Evolutionary conservation across 1,140 invertebrate species (phyloP), one percentile per base, ranked within the genome.

Genomic region (Aphelenchoides fujianensis): DNA sequence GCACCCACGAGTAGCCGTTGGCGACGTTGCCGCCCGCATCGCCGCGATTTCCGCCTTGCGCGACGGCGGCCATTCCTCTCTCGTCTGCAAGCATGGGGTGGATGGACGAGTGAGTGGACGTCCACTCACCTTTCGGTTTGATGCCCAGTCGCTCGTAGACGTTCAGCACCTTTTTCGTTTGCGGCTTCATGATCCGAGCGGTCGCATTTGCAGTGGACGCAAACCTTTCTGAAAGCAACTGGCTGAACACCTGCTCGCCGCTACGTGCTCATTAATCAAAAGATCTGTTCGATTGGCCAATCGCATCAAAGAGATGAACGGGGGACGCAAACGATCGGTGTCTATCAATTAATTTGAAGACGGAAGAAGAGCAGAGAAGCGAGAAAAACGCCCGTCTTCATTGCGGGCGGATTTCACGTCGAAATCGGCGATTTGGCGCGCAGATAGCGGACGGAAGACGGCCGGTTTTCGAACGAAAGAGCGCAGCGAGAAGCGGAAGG

Each of bases 131-230:
- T 48, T 48, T 48, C 32, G 83, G 81, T 70, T 84, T 82, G 32
- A 84, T 76, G 69, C 82, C 82, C 35, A 83, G 74, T 67, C 82
- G 37, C 61, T 83, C 76, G 79, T 83, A 83, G 41, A 83, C 82
- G 73, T 69, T 84, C 41, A 84, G 32, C 28, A 78, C 79, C n/a
- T 19, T 59, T 59, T 5, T 59, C 55, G 23, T 5, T 69, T 1
- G 72, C 77, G 30, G 79, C 35, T 52, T 83, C 82, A 72, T 83
- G 82, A 34, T 83, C 82, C 16, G 57, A 70, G 53, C 82, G 74
- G 68, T 83, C 82, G 71, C 82, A 84, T 68, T 83, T 83, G 70
- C 82, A 83, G 69, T 83, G 82, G 32, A 84, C 82, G 68, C 82
- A 83, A 28, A 83, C 82, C 72, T 83, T 83, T 71, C 82, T 83